Evolutionary conservation across 2,888 invertebrate species (phyloP), one percentile per base, ranked within the genome.

Genomic region (Mantis religiosa): DNA sequence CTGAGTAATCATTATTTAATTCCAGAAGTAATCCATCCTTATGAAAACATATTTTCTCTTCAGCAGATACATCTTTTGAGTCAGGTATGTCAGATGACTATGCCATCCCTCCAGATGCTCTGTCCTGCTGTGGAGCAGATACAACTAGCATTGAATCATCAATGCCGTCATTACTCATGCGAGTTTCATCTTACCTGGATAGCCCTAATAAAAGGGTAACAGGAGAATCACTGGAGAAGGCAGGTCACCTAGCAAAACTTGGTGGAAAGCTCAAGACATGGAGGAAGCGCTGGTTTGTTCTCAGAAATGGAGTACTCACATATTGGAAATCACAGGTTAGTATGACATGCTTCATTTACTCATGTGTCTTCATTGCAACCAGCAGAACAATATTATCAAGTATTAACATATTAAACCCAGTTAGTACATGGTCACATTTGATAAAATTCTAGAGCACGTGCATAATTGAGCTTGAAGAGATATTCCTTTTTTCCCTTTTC

Each of bases 231-330:
- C 93, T 98, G 87, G 99, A 99, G 93, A 98, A 98, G 93, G 95
- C 95, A 91, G 98, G 98, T 0, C 98, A 98, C 92, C 94, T 98
- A 83, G 97, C 97, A 83, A 98, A 98, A 93, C 94, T 98, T 91
- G 98, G 99, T 28, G 99, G 99, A 30, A 98, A 99, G 93, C 94
- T 99, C 34, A 99, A 99, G 94, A 99, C 98, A 0, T 98, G 99
- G 98, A 95, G 98, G 91, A 97, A 98, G 92, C 95, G 99, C 92
- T 99, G 98, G 97, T 99, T 99, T 92, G 98, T 99, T 4, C 94
- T 99, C 25, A 98, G 98, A 92, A 98, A 98, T 93, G 98, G 98
- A 83, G 96, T 97, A 0, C 94, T 99, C 3, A 97, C 97, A 1
- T 99, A 99, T 93, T 99, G 99, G 97, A 99, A 98, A 93, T 97